Base-by-base conservation (phyloP, 2,113 vertebrate species). In the Trogon melanurus region DNA sequence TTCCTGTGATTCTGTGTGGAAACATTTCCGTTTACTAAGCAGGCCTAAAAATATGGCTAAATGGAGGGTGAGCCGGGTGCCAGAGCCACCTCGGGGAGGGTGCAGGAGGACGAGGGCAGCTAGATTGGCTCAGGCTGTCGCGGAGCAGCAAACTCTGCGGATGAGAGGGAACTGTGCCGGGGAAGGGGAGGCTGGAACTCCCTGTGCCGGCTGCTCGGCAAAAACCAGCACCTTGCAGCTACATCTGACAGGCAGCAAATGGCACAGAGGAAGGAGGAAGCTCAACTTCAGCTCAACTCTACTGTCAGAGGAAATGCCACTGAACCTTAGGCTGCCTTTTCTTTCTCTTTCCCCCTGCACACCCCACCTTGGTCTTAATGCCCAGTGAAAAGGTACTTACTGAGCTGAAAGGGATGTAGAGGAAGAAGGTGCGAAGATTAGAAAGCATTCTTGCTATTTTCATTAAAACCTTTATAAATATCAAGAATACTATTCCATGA, bases 251-350 rank as follows among this genome's bases (percentile, higher is more conserved):
- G 67, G 72, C 91, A 66, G 79, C 30, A 6, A 60, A 7, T 8
- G 14, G 58, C 45, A 18, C 12, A 4, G 16, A 2, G 18, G 32
- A 23, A 32, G 48, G 22, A 21, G 5, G 32, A 30, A 9, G 47
- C 30, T 69, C 72, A n/a, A n/a, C 61, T 17, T 19, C 18, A 7
- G 3, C 20, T 7, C 23, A 18, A 17, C 32, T n/a, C n/a, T 8
- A 4, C 22, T 26, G 34, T 13, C 0, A 0, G 48, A 38, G 75
- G 3, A n/a, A 56, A 7, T n/a, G 8, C 29, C 32, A 1, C 34
- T 44, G 54, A 30, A 11, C 41, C 29, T 0, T 4, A 38, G 62
- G 34, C 34, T 41, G 48, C 47, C 38, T 50, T 27, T 20, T 13
- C 66, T 36, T 60, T 32, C 45, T 75, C 30, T 34, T 57, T 23